These are phyloP conservation scores for Magallana angulata DNA, from an alignment of 1,140 invertebrate genomes.

Conservation along the genomic window DNA sequence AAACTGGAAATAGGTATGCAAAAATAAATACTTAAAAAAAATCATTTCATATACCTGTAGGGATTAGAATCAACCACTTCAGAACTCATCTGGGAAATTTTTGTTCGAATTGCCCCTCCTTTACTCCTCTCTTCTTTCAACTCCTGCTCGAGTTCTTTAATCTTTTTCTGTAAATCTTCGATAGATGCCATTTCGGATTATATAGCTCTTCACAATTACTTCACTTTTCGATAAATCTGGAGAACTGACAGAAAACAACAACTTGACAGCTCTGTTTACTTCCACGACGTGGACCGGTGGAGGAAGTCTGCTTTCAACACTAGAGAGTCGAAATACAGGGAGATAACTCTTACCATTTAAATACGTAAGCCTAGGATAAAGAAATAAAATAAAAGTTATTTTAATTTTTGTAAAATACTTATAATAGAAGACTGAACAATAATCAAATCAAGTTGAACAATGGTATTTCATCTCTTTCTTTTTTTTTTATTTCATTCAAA, in stretches of 20 bases:
- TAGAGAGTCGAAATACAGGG: background rate
- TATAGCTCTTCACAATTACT: background rate
- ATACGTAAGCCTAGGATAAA: too few species aligned
- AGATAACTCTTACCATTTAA: background rate
- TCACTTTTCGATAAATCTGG: background rate
- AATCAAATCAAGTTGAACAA: too few species aligned
- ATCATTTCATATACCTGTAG: conserved; percentile 87
- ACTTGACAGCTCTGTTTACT: conserved; percentile 24
- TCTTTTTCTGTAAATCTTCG: conserved; percentile 76
- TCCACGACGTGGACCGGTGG: conserved; percentile 25
- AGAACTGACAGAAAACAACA: background rate
- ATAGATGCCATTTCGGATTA: conserved; percentile 60
- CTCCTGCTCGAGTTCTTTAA: conserved; percentile 82
- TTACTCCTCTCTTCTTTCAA: conserved; percentile 82
- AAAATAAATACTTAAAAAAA: background rate
- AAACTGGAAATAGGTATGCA: background rate
- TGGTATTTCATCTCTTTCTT: too few species aligned
- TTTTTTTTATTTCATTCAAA: too few species aligned
- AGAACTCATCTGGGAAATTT: conserved; percentile 88
- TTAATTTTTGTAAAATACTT: too few species aligned
- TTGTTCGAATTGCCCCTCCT: conserved; percentile 79
- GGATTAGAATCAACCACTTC: conserved; percentile 99
- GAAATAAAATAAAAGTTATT: too few species aligned
- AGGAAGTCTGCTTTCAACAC: conserved; percentile 28
- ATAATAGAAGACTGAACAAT: too few species aligned